These are phyloP conservation scores for Ennomos fuscantarius DNA, from an alignment of 2,888 invertebrate genomes.

Conservation along the genomic window DNA sequence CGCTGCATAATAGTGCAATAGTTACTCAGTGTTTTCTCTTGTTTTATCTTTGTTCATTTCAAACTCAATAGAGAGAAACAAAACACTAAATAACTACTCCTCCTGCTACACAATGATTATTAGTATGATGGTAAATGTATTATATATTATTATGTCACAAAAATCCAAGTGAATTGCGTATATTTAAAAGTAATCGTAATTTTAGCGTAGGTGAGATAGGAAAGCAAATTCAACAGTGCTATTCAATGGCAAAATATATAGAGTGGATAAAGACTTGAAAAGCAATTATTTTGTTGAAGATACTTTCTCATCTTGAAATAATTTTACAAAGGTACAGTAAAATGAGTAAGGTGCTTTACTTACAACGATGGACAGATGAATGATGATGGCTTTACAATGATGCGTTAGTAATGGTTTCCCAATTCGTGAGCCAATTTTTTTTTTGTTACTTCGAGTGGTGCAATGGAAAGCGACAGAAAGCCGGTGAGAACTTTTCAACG, in stretches of 20 bases:
- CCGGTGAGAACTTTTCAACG: slow-evolving; percentile 69
- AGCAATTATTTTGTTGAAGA: slow-evolving; percentile 3
- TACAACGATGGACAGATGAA: slow-evolving; percentile 79
- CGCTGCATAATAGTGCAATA: too few relatives aligned
- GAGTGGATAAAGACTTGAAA: too few relatives aligned
- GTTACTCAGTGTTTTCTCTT: too few relatives aligned
- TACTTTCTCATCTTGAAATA: slow-evolving; percentile 47
- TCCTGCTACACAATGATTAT: too few relatives aligned
- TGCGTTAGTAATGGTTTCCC: slow-evolving; percentile 84
- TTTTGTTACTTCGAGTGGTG: slow-evolving; percentile 77
- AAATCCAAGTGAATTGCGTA: not conserved
- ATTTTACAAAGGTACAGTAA: slow-evolving; percentile 54
- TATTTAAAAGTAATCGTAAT: slow-evolving; percentile 3
- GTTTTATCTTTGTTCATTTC: too few relatives aligned
- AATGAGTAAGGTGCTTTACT: slow-evolving; percentile 77
- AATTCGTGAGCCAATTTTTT: slow-evolving; percentile 82
- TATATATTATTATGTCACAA: not conserved
- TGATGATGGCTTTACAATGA: slow-evolving; percentile 81
- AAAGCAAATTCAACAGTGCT: slow-evolving; percentile 16
- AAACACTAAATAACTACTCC: too few relatives aligned
- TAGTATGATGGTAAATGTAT: not conserved
- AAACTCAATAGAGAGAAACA: too few relatives aligned
- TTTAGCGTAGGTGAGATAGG: slow-evolving; percentile 13
- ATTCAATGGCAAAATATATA: too few relatives aligned
- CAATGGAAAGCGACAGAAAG: slow-evolving; percentile 85